Base-by-base conservation (phyloP, 2,888 invertebrate species). In the Zonitis immaculata region DNA sequence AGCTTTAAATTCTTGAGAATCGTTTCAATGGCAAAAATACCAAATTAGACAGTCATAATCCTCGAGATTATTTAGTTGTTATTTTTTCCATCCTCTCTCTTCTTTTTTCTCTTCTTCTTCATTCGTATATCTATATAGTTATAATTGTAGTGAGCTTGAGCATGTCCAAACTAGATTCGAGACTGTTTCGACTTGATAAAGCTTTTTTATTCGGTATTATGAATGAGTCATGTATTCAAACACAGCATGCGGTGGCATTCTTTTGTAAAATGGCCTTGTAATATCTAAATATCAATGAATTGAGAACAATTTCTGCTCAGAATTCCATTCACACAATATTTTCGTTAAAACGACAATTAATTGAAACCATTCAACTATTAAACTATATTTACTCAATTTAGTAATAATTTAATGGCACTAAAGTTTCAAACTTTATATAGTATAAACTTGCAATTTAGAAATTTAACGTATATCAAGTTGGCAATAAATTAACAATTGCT, bases 41-140 rank as follows among this genome's bases (percentile, higher is more conserved):
- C 58, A 56, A 56, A 54, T 51, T 52, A 53, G 53, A 56, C 54
- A 51, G 49, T 42, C 58, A 53, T 49, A 51, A 54, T 54, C 56
- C 52, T 42, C 47, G 51, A 16, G 35, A 35, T 35, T 35, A 35
- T n/a, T n/a, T n/a, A 9, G 18, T 11, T 8, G 7, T 9, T 35
- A 18, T 4, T 16, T 35, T 2, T 35, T n/a, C 12, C 4, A 2
- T 3, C 27, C 27, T 12, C 12, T 3, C n/a, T n/a, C n/a, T n/a
- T 30, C 30, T 30, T 12, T 11, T 27, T 27, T 3, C 4, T 3
- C 11, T 11, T 6, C 5, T 25, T 11, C 11, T 27, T 11, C 11
- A 27, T 27, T 11, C 27, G 11, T n/a, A n/a, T n/a, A n/a, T n/a
- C n/a, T n/a, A n/a, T n/a, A n/a, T n/a, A n/a, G n/a, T n/a, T n/a